Conservation (phyloP, 2,888 invertebrate species). For the Spilarctia lutea region DNA sequence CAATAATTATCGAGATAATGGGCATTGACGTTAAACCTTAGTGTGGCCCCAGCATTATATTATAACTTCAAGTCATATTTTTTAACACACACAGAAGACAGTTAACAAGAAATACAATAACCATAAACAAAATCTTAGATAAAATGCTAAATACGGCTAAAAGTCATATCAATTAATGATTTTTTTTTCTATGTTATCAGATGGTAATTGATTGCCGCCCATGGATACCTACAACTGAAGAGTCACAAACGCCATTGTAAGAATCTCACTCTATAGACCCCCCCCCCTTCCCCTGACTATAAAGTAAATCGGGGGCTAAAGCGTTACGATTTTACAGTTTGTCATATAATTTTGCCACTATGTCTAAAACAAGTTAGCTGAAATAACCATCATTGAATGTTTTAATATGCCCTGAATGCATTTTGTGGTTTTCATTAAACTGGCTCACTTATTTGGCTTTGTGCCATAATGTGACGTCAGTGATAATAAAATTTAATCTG, state of each 20-base stretch:
- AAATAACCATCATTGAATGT: background rate
- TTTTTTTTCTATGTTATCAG: too few relatives aligned
- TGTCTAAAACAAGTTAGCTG: background rate
- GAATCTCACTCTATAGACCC: too few relatives aligned
- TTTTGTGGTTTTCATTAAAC: conserved; percentile 16
- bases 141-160: background rate
- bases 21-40: too few relatives aligned
- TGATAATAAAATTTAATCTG: conserved; percentile 14
- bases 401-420: conserved; percentile 6
- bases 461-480: conserved; percentile 8
- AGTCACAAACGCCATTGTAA: too few relatives aligned
- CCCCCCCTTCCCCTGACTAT: too few relatives aligned
- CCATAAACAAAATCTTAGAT: background rate
- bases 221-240: background rate
- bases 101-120: background rate
- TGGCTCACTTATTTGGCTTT: conserved; percentile 12
- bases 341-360: background rate
- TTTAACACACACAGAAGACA: background rate
- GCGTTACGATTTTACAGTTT: background rate
- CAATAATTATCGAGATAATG: too few relatives aligned
- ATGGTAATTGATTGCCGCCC: too few relatives aligned
- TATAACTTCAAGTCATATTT: too few relatives aligned
- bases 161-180: background rate
- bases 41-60: too few relatives aligned
- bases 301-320: background rate